Percentiles rank a stretch among this genome's conserved stretches.
Evolutionary conservation across 2,113 vertebrate genomes (phyloP).

Genomic region (Chaetura pelagica): DNA sequence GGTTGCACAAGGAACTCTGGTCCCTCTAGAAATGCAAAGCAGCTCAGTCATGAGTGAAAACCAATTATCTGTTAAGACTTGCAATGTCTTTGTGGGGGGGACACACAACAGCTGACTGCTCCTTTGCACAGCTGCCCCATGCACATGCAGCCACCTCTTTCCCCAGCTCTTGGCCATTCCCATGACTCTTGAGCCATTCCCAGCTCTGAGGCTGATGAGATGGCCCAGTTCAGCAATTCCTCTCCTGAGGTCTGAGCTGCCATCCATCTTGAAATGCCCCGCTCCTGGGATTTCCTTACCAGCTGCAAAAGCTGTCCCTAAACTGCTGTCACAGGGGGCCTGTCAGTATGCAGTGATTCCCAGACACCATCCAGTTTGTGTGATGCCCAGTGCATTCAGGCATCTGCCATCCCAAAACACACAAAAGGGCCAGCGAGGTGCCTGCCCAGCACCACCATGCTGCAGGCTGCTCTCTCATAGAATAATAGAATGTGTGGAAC

Average conservation of each 20-base stretch:
- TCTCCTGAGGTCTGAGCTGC: neutral
- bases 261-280: neutral
- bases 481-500: too few relatives aligned
- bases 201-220: neutral
- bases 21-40: neutral
- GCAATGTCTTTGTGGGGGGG: neutral
- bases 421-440: neutral
- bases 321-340: neutral
- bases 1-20: neutral
- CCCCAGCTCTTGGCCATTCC: neutral
- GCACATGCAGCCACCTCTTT: neutral
- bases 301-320: neutral
- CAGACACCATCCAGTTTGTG: neutral
- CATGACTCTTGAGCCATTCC: neutral
- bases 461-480: neutral
- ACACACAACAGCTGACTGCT: neutral
- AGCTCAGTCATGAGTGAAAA: neutral
- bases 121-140: neutral
- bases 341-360: neutral
- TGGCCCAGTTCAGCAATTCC: neutral
- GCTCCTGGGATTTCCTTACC: neutral
- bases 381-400: accelerated
- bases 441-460: neutral
- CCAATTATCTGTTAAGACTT: neutral
- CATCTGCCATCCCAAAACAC: neutral